These are phyloP conservation scores for Synodontis membranacea DNA, from an alignment of 2,113 vertebrate species.

Conservation along the genomic window DNA sequence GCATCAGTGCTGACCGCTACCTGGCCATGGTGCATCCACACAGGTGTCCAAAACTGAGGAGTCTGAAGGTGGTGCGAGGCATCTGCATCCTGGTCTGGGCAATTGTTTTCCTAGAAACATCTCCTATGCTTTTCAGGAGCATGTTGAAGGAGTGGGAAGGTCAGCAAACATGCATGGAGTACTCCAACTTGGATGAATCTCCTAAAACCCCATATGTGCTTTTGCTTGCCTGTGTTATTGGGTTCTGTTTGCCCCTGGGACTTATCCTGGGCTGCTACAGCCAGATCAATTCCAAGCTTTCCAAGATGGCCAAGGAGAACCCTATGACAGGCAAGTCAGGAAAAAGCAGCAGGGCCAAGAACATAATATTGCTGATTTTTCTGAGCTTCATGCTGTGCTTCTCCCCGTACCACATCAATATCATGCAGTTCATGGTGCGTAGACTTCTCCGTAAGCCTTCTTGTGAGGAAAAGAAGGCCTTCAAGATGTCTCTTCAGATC, in stretches of 20 bases:
- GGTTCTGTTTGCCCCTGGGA: constrained; percentile 75
- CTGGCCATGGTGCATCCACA: constrained; percentile 78
- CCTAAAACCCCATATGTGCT: constrained; percentile 70
- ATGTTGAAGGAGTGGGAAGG: constrained; percentile 61
- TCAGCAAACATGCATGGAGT: constrained; percentile 81
- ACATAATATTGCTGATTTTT: constrained; percentile 76
- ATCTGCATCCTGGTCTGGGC: constrained; percentile 76
- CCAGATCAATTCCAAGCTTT: constrained; percentile 77
- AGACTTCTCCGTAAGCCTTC: constrained; percentile 64
- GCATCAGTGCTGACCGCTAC: constrained; percentile 81
- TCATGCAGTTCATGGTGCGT: constrained; percentile 78
- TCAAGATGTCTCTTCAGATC: constrained; percentile 78
- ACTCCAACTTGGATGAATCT: constrained; percentile 71
- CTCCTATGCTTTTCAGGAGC: constrained; percentile 71
- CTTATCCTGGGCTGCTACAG: constrained; percentile 79
- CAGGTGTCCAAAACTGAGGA: constrained; percentile 64
- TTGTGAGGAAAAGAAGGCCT: constrained; percentile 72
- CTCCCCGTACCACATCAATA: constrained; percentile 80
- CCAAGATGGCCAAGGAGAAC: constrained; percentile 69
- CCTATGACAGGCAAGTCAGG: constrained; percentile 61
- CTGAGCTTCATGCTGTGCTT: constrained; percentile 76
- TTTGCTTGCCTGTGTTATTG: constrained; percentile 69
- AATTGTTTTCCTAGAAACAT: constrained; percentile 71
- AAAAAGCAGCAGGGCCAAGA: constrained; percentile 72
- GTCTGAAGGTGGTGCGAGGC: constrained; percentile 61